These are phyloP conservation scores for Bufo gargarizans DNA, from an alignment of 2,113 vertebrate genomes.

Conservation along the genomic window DNA sequence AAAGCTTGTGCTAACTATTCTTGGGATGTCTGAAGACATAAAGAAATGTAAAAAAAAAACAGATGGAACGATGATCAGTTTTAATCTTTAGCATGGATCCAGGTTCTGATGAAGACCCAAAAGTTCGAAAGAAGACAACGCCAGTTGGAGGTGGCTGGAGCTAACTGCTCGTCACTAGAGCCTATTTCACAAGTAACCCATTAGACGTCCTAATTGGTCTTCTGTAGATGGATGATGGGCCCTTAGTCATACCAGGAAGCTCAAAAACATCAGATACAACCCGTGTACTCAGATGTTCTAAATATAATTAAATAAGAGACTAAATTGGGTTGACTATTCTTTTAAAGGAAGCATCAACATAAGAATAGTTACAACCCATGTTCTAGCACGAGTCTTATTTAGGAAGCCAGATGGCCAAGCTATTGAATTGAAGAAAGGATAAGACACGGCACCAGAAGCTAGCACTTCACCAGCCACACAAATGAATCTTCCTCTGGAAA, in stretches of 20 bases:
- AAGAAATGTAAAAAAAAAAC: no score
- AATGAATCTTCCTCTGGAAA: slow-evolving; percentile 36
- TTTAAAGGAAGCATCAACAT: slow-evolving; percentile 3
- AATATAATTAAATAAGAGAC: not conserved
- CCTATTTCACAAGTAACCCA: not conserved
- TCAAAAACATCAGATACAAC: not conserved
- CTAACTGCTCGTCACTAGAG: not conserved
- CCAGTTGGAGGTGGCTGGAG: not conserved
- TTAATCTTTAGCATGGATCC: no score
- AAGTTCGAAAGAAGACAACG: not conserved
- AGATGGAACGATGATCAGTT: no score
- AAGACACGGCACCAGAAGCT: slow-evolving; percentile 30
- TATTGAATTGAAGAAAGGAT: slow-evolving; percentile 46
- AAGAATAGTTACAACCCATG: slow-evolving; percentile 14
- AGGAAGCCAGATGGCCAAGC: slow-evolving; percentile 44
- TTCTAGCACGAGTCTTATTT: slow-evolving; percentile 38
- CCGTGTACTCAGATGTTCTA: not conserved
- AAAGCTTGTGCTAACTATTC: no score
- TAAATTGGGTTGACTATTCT: not conserved
- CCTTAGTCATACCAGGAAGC: not conserved
- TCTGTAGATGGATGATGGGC: not conserved
- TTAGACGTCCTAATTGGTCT: not conserved
- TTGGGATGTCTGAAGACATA: no score
- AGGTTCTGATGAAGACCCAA: not conserved
- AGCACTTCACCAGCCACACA: slow-evolving; percentile 40